A percentile compares a stretch with the other conserved stretches of the same genome.
These are phyloP conservation scores for Agapetus fuscipes DNA, from an alignment of 2,888 invertebrate genomes.

Conservation along the genomic window DNA sequence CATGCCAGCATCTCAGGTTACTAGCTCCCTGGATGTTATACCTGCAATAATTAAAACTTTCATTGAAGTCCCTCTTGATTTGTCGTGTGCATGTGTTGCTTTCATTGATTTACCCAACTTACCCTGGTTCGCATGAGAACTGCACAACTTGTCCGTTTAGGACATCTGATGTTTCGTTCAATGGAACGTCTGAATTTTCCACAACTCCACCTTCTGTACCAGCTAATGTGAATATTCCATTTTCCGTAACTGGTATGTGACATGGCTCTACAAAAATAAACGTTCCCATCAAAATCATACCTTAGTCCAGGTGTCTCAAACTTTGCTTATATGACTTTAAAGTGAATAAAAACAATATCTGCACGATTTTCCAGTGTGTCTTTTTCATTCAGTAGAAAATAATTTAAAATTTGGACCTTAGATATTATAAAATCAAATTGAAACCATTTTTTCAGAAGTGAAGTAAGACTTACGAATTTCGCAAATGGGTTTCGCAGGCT, in stretches of 20 bases:
- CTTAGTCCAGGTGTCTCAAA: too few species aligned
- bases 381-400: too few species aligned
- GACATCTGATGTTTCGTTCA: constrained; percentile 51
- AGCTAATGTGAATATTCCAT: constrained; percentile 56
- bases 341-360: too few species aligned
- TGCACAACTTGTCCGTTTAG: constrained; percentile 64
- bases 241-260: constrained; percentile 56
- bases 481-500: constrained; percentile 71
- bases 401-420: too few species aligned
- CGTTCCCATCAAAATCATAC: too few species aligned
- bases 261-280: constrained; percentile 52
- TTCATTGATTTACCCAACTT: constrained; percentile 22
- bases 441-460: too few species aligned
- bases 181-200: constrained; percentile 42
- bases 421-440: too few species aligned
- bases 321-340: too few species aligned
- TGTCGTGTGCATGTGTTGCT: too few species aligned
- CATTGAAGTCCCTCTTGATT: too few species aligned
- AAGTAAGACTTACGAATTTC: constrained; percentile 66
- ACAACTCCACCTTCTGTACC: constrained; percentile 30
- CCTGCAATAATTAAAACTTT: constrained; percentile 34
- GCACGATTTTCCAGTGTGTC: too few species aligned
- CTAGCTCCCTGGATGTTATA: constrained; percentile 58
- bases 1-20: constrained; percentile 67
- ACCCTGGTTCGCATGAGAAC: constrained; percentile 68